Percentiles rank a stretch among this genome's conserved stretches.
These are phyloP conservation scores for Helogale parvula DNA, from an alignment of 2,113 vertebrate genomes.

Conservation along the genomic window DNA sequence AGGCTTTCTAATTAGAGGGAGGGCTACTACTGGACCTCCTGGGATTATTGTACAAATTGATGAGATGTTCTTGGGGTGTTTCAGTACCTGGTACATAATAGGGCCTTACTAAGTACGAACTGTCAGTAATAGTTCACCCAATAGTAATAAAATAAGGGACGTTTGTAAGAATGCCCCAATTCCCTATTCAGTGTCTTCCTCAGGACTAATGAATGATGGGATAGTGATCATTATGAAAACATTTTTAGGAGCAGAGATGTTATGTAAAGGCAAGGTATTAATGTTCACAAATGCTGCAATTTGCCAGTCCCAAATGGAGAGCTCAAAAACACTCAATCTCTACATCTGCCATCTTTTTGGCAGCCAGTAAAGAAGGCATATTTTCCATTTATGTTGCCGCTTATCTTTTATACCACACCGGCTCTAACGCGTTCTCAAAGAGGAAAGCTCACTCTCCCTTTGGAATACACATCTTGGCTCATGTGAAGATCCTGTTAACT, in stretches of 20 bases:
- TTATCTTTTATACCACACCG: neutral
- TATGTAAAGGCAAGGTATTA: neutral
- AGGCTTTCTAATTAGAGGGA: neutral
- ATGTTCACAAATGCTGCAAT: neutral
- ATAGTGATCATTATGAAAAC: neutral
- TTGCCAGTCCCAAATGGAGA: neutral
- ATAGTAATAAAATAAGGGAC: neutral
- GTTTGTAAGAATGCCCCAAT: neutral
- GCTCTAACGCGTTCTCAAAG: neutral
- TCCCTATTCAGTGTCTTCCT: neutral
- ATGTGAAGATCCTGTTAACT: neutral
- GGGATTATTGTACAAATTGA: neutral
- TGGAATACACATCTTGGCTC: neutral
- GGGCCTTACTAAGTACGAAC: neutral
- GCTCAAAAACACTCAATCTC: neutral
- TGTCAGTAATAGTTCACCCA: neutral
- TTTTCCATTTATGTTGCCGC: neutral
- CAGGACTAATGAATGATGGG: neutral
- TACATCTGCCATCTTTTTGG: neutral
- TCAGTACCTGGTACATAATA: neutral
- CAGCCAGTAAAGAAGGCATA: neutral
- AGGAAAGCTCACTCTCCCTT: neutral
- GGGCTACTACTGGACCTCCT: neutral
- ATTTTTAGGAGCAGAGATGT: neutral
- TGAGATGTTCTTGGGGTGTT: neutral